Evolutionary conservation across 2,797 vertebrate species (phyloP).

Genomic region (Clarias fuscus): DNA sequence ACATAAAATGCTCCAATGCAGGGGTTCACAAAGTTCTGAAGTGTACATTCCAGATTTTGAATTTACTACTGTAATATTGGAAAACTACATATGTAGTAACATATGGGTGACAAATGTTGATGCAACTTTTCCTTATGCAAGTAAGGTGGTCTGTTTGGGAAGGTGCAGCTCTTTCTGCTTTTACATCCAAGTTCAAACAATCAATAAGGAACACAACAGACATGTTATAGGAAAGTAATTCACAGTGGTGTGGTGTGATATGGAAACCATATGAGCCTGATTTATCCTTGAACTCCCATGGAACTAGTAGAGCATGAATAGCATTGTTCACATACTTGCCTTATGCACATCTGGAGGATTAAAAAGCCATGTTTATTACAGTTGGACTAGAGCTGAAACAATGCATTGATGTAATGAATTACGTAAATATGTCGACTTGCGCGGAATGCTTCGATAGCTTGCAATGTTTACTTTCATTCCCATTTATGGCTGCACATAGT

Average conservation of each 20-base stretch:
- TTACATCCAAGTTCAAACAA: not conserved
- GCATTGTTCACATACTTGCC: not conserved
- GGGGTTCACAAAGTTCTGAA: not conserved
- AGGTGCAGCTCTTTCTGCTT: not conserved
- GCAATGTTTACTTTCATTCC: no score
- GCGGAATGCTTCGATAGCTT: no score
- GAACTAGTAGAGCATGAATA: not conserved
- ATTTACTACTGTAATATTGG: not conserved
- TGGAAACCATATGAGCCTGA: not conserved
- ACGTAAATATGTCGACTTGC: no score
- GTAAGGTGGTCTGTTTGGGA: not conserved
- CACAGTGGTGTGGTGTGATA: not conserved
- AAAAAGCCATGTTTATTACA: not conserved
- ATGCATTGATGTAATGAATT: no score
- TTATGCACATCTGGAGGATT: not conserved
- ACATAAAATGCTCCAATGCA: not conserved
- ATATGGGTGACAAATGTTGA: not conserved
- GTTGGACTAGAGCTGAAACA: not conserved
- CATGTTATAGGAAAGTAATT: not conserved
- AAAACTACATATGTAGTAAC: not conserved
- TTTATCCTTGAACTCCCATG: not conserved
- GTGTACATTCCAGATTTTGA: not conserved
- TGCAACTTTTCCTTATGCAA: not conserved
- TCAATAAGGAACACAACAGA: not conserved
- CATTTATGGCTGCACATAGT: no score